phyloP scores from a whole-genome alignment of 2,888 invertebrate species.

The Hemistola chrysoprasaria region DNA sequence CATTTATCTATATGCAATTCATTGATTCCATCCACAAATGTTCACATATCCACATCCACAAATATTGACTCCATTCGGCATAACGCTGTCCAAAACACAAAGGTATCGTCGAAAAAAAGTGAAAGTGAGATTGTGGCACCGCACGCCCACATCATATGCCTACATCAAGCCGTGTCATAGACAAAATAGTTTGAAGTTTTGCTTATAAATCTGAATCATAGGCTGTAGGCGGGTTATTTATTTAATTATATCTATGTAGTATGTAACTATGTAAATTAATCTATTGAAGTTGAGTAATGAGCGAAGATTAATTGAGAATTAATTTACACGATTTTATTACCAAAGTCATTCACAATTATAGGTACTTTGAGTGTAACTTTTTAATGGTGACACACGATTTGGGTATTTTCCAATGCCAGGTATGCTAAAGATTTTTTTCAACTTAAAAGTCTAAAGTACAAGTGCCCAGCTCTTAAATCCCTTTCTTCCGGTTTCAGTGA shows the following conservation, averaged over 20 bases:
- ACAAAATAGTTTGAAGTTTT: constrained; percentile 16
- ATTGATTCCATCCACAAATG: too few species aligned
- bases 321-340: background rate
- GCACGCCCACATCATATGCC: constrained; percentile 36
- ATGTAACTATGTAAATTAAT: constrained; percentile 31
- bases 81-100: constrained; percentile 72
- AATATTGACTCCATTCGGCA: constrained; percentile 46
- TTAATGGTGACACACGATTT: too few species aligned
- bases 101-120: constrained; percentile 77
- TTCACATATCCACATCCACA: too few species aligned
- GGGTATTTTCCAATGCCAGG: too few species aligned
- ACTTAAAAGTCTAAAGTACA: too few species aligned
- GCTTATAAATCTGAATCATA: constrained; percentile 25
- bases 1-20: too few species aligned
- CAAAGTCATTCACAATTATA: too few species aligned
- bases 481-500: too few species aligned
- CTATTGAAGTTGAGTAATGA: constrained; percentile 33
- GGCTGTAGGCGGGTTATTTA: constrained; percentile 32
- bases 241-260: constrained; percentile 29
- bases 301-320: constrained; percentile 26
- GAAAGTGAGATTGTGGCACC: constrained; percentile 57
- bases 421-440: too few species aligned
- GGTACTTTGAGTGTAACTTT: too few species aligned
- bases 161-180: constrained; percentile 18
- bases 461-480: too few species aligned